Base-by-base conservation (phyloP, 2,888 invertebrate genomes). In the Cantharis rufa region DNA sequence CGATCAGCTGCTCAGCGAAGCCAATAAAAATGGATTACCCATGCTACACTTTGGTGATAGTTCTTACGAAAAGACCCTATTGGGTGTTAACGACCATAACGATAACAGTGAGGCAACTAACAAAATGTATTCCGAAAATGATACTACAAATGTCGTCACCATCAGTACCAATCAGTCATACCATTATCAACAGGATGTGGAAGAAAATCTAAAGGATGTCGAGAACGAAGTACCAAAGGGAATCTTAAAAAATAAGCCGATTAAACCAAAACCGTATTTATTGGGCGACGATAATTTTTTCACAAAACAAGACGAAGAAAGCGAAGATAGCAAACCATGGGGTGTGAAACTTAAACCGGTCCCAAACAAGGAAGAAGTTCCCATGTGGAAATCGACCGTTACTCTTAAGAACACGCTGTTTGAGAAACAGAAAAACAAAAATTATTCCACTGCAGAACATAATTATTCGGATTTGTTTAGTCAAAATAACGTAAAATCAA, bases 221-320 rank as follows among this genome's bases (percentile, higher is more conserved):
- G 87, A 87, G 16, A 85, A 80, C 69, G 87, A 88, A 74, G 82
- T 90, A 85, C 91, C 93, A 85, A 92, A 92, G 83, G 92, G 94
- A 83, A 94, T 94, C 87, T 89, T 94, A 84, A 94, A 94, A 88
- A 94, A 94, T 84, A 94, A 93, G 88, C 93, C 93, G 70, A 89
- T 92, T 63, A 93, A 93, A 86, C 94, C 94, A 84, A 93, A 91
- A 86, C 93, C 94, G 82, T 94, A 94, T 89, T 92, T 93, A 85
- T 89, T 94, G 83, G 94, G 93, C 71, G 93, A 92, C 86, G 90
- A 91, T 84, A 90, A 89, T 77, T 87, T 89, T 86, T 82, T 83
- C 32, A 77, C 78, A 75, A 24, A 77, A 13, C 32, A 15, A 10
- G 15, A 62, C 4, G 9, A 15, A 16, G 78, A 82, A 62, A 81